Evolutionary conservation across 1,140 invertebrate species (phyloP).

Genomic region (Calosoma granatense): DNA sequence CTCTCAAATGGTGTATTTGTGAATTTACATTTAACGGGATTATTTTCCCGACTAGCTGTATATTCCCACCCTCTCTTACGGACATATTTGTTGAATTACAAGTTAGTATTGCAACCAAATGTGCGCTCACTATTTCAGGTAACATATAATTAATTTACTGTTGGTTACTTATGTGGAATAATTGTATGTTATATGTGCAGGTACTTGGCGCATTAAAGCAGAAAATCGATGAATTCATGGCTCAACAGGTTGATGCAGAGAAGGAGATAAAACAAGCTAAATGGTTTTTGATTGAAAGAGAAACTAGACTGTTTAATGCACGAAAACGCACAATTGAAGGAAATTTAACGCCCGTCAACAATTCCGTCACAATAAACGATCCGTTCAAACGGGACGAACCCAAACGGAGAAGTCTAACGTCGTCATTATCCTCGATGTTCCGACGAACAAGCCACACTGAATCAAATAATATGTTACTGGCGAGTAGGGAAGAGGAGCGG

Average conservation of each 20-base stretch:
- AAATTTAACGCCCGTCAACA: slow-evolving; percentile 24
- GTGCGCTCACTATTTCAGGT: slow-evolving; percentile 87
- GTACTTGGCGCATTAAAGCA: slow-evolving; percentile 53
- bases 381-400: slow-evolving; percentile 47
- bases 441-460: slow-evolving; percentile 38
- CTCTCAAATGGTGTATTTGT: slow-evolving; percentile 75
- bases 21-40: slow-evolving; percentile 80
- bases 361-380: slow-evolving; percentile 36
- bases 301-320: slow-evolving; percentile 60
- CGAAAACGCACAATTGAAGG: slow-evolving; percentile 49
- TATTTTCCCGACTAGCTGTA: slow-evolving; percentile 75
- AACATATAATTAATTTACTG: slow-evolving; percentile 19
- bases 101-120: slow-evolving; percentile 77
- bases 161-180: slow-evolving; percentile 11
- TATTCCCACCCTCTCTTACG: slow-evolving; percentile 81
- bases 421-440: slow-evolving; percentile 50
- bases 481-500: slow-evolving; percentile 19
- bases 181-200: slow-evolving; percentile 21
- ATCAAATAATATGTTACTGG: slow-evolving; percentile 23
- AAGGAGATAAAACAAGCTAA: slow-evolving; percentile 62
- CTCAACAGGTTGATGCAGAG: slow-evolving; percentile 55
- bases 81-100: slow-evolving; percentile 78
- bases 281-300: slow-evolving; percentile 62
- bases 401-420: slow-evolving; percentile 61
- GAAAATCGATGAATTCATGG: slow-evolving; percentile 70